Base-by-base conservation (phyloP, 2,888 invertebrate genomes). In the Crocallis elinguaria region DNA sequence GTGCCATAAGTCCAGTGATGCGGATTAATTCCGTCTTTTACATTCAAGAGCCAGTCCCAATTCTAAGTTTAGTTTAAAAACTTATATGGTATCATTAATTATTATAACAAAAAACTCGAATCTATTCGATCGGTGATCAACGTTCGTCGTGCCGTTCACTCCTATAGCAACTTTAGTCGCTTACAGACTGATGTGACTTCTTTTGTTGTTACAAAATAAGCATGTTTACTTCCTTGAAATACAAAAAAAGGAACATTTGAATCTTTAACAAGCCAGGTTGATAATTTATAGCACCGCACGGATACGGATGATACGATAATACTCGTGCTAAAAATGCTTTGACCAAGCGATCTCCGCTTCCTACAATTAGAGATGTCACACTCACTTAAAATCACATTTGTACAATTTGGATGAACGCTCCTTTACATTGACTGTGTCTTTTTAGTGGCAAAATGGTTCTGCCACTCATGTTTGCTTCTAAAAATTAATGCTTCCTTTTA, bases 381-480 rank as follows among this genome's bases (percentile, higher is more conserved):
- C 48, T 49, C 48, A 54, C 53, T 54, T 54, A 54, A 53, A 48
- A 33, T 29, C 53, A 35, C 53, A 54, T 54, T 54, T 54, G 53
- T 54, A 54, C 48, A 54, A 54, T 54, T 43, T 54, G 48, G 33
- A 54, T 6, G 32, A 35, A 38, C 33, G 48, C n/a, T 54, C 30
- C 13, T 43, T 49, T 39, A 49, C 53, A 42, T 30, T 21, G 27
- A n/a, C 9, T 38, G 42, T 30, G 21, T 19, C 11, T 41, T 32
- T 46, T n/a, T 29, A 9, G 14, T 19, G 13, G 19, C 9, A 42
- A 35, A 30, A 32, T 48, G 12, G 7, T 38, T 12, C 21, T 23
- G 5, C 19, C 6, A 36, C 11, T 9, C 14, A 32, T 13, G 13
- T n/a, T n/a, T n/a, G n/a, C n/a, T n/a, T n/a, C 1, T 6, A 14